Evolutionary conservation across 2,888 invertebrate genomes (phyloP).

Genomic region (Petrolisthes manimaculis): DNA sequence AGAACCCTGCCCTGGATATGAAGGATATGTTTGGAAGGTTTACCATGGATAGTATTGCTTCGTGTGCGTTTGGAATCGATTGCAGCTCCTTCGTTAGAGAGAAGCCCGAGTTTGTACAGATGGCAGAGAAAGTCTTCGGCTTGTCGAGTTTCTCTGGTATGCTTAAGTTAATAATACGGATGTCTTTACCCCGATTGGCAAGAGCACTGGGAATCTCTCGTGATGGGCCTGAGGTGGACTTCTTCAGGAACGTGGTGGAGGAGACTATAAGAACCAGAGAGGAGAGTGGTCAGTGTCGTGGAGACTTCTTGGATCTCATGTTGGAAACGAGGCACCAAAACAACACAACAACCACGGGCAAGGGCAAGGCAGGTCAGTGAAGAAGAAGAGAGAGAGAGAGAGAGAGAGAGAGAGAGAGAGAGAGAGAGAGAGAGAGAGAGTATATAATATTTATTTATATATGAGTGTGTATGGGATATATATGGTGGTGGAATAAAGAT

Average conservation of each 20-base stretch:
- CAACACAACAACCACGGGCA: too few relatives aligned
- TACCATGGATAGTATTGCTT: conserved; percentile 56
- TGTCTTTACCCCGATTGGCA: conserved; percentile 1
- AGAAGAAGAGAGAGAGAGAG: too few relatives aligned
- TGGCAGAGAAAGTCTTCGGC: conserved; percentile 34
- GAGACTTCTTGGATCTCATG: conserved; percentile 49
- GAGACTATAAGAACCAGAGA: conserved; percentile 15
- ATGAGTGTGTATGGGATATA: too few relatives aligned
- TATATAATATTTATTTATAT: too few relatives aligned
- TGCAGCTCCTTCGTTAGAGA: conserved; percentile 40
- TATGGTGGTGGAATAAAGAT: too few relatives aligned
- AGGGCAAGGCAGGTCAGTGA: too few relatives aligned
- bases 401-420: too few relatives aligned
- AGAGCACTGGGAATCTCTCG: not conserved
- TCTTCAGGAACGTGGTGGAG: not conserved
- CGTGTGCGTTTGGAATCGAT: conserved; percentile 61
- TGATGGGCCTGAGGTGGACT: not conserved
- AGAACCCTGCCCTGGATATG: conserved; percentile 37
- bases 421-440: too few relatives aligned
- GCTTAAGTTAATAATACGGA: not conserved
- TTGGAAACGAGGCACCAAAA: conserved; percentile 7
- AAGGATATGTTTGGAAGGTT: conserved; percentile 53
- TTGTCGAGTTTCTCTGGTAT: not conserved
- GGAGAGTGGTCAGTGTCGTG: conserved; percentile 18
- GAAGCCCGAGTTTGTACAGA: conserved; percentile 37